These are phyloP conservation scores for Pachydiplax longipennis DNA, from an alignment of 2,888 invertebrate species.

Conservation along the genomic window DNA sequence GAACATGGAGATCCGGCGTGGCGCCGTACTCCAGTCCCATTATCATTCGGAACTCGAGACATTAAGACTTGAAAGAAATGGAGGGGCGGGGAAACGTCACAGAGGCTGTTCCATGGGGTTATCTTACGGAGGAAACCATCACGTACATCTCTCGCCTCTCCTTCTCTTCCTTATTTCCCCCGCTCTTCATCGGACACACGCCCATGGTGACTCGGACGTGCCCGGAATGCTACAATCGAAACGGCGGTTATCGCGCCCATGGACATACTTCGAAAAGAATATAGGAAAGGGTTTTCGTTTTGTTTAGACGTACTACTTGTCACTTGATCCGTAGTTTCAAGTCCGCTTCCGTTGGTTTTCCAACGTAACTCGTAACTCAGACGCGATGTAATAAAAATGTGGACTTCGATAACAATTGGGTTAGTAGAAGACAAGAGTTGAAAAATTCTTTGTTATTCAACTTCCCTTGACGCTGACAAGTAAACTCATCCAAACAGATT, in stretches of 20 bases:
- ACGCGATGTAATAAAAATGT: not conserved
- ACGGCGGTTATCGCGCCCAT: not conserved
- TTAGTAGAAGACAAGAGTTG: no score
- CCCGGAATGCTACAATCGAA: not conserved
- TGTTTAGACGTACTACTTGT: not conserved
- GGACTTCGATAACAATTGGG: not conserved
- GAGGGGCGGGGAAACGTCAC: not conserved
- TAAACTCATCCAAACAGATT: no score
- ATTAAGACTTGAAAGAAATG: not conserved
- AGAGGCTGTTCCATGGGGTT: not conserved
- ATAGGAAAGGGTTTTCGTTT: not conserved
- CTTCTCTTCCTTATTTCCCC: not conserved
- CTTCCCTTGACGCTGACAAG: no score
- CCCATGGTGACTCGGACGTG: conserved; percentile 21
- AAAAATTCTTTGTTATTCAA: no score
- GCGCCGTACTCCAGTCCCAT: not conserved
- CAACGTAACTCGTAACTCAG: not conserved
- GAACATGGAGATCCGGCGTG: not conserved
- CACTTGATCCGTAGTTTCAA: not conserved
- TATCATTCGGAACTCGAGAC: not conserved
- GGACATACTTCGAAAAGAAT: not conserved
- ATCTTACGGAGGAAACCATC: not conserved
- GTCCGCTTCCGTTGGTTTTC: not conserved
- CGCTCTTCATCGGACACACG: not conserved
- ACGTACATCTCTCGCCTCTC: not conserved